Base-by-base conservation (phyloP, 1,140 invertebrate genomes). In the Aphelenchoides fujianensis region DNA sequence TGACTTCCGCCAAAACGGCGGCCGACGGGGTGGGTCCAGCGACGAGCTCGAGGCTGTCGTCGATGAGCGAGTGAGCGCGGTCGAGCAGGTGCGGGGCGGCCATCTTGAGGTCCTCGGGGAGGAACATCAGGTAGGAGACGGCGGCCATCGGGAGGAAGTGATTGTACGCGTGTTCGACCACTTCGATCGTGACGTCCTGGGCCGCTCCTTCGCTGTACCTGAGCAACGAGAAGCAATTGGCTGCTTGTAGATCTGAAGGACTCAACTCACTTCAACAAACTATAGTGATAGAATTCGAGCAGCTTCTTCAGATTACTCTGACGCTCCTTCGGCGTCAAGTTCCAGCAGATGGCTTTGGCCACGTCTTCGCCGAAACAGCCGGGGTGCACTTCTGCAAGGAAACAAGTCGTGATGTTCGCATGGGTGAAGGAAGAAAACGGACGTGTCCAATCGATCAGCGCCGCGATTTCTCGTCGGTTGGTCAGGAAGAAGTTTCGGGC, bases 311-410 rank as follows among this genome's bases (percentile, higher is more conserved):
- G 28, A 31, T 76, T 55, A 2, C 34, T 62, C 16, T 53, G 69
- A 16, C 75, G 3, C 37, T 77, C 80, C 35, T 78, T 75, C 19
- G 71, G 48, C 35, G 68, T 64, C 35, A 82, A 59, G 73, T 82
- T 82, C 80, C 80, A 82, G 63, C 78, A 84, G 48, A 82, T 82
- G 9, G 74, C 75, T 63, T 82, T 82, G 9, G 82, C 76, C 2
- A 82, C 69, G 37, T 82, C 80, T 67, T 82, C 80, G 2, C 73
- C 80, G 36, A 79, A 84, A 54, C 80, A 82, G 3, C 80, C 80
- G 9, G 74, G 77, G 68, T 82, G 80, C 16, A 75, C 70, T 62
- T 82, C 80, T 82, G 41, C 35, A 82, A 67, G n/a, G n/a, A n/a
- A n/a, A n/a, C n/a, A n/a, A n/a, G n/a, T n/a, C n/a, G n/a, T n/a